Evolutionary conservation across 2,113 vertebrate genomes (phyloP), one percentile per base, ranked within the genome.

Genomic region (Glaucidium brasilianum): DNA sequence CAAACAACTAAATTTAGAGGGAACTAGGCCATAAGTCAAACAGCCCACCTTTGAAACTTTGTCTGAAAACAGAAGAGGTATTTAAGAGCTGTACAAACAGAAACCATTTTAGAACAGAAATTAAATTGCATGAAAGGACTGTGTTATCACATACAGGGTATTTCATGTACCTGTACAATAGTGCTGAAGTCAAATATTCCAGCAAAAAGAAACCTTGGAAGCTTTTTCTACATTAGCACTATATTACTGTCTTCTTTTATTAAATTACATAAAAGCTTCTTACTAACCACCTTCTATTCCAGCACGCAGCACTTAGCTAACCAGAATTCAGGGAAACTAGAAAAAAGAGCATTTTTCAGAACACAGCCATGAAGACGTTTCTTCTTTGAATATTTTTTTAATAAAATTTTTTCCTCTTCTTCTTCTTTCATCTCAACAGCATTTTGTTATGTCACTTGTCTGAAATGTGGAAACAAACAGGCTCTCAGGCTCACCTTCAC

Each of bases 241-340:
- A 35, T 5, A 88, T 13, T 80, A 45, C 49, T 74, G 34, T 22
- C 32, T 47, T 79, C 84, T 79, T 92, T 68, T 90, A 82, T 76
- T 85, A 86, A 88, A 90, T 86, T 76, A 85, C 14, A 73, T 79
- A 69, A 92, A 90, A 83, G 82, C 79, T 78, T 92, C 79, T 91
- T 84, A 71, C 49, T 58, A 83, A 76, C 49, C n/a, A 73, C 30
- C 32, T 85, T 76, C 79, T 56, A 53, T 69, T 86, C n/a, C 80
- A 95, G 20, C 27, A 67, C 15, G 30, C 5, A 86, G 23, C 68
- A 74, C 45, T 74, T 50, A 84, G 43, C 56, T 77, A 77, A 88
- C n/a, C 34, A 67, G 47, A 86, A 92, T 66, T 88, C 53, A 83
- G 50, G 12, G 32, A 82, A 91, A 90, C 47, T 11, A 41, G 43